Conservation (phyloP, 2,888 invertebrate genomes). For the Hemistola chrysoprasaria region DNA sequence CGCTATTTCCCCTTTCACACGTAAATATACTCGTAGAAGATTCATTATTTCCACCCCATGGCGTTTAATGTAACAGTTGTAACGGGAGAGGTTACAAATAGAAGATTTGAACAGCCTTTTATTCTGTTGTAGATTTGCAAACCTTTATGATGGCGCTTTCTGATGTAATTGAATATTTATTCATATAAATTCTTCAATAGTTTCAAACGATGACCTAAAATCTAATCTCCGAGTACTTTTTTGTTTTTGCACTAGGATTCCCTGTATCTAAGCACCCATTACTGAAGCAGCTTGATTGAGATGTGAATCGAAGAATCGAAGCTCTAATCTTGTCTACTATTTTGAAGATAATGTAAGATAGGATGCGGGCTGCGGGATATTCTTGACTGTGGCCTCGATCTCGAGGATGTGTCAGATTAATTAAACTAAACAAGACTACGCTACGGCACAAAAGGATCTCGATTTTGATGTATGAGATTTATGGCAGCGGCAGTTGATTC, state of each 20-base stretch:
- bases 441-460: not conserved
- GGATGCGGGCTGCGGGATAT: conserved; percentile 12
- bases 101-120: conserved; percentile 3
- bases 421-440: conserved; percentile 3
- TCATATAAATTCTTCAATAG: too few relatives aligned
- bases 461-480: conserved; percentile 1
- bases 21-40: conserved; percentile 14
- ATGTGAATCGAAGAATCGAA: too few relatives aligned
- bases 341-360: conserved; percentile 4
- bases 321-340: too few relatives aligned
- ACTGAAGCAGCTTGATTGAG: too few relatives aligned
- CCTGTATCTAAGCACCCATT: too few relatives aligned
- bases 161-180: too few relatives aligned
- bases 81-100: conserved; percentile 6
- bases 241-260: too few relatives aligned
- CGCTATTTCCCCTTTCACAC: conserved; percentile 8
- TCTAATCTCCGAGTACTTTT: too few relatives aligned
- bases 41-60: conserved; percentile 17
- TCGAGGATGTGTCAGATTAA: conserved; percentile 4
- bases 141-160: not conserved
- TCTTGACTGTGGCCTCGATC: conserved; percentile 8
- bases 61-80: conserved; percentile 10
- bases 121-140: not conserved
- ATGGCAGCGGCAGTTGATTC: not conserved
- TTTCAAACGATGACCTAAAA: too few relatives aligned